phyloP scores from a whole-genome alignment of 2,797 vertebrate species.

The Acomys russatus region DNA sequence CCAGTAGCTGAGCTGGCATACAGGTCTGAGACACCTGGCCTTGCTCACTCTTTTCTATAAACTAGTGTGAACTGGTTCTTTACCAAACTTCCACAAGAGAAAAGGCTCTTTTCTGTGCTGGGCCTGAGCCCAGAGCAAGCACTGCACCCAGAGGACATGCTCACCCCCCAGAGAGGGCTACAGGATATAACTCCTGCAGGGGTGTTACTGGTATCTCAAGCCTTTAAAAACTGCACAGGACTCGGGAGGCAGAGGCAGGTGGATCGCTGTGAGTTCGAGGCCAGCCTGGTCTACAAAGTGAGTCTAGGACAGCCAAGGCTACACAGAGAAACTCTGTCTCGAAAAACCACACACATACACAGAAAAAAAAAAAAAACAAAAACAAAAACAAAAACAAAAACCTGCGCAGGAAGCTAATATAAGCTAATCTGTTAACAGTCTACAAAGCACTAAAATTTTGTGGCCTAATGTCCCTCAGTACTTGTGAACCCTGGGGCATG shows the following conservation, averaged over 20 bases:
- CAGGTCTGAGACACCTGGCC: not conserved
- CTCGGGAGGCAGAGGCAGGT: too few relatives aligned
- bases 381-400: too few relatives aligned
- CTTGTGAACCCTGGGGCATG: not conserved
- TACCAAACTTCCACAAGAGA: not conserved
- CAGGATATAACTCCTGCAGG: not conserved
- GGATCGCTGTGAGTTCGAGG: too few relatives aligned
- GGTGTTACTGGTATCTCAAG: not conserved
- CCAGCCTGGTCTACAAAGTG: too few relatives aligned
- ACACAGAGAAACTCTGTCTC: too few relatives aligned
- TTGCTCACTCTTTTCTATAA: not conserved
- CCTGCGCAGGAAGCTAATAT: not conserved
- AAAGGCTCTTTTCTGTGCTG: not conserved
- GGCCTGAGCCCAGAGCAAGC: not conserved
- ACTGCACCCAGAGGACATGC: not conserved
- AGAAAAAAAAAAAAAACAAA: too few relatives aligned
- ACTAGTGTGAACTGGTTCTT: not conserved
- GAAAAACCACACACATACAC: too few relatives aligned
- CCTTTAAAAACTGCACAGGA: conserved; percentile 22
- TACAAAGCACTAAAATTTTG: not conserved
- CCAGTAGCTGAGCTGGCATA: not conserved
- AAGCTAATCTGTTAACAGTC: not conserved
- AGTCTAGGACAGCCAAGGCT: too few relatives aligned
- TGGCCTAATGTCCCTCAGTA: not conserved
- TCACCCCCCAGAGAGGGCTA: not conserved